Evolutionary conservation across 1,140 invertebrate genomes (phyloP), one percentile per base, ranked within the genome.

Genomic region (Manduca sexta): DNA sequence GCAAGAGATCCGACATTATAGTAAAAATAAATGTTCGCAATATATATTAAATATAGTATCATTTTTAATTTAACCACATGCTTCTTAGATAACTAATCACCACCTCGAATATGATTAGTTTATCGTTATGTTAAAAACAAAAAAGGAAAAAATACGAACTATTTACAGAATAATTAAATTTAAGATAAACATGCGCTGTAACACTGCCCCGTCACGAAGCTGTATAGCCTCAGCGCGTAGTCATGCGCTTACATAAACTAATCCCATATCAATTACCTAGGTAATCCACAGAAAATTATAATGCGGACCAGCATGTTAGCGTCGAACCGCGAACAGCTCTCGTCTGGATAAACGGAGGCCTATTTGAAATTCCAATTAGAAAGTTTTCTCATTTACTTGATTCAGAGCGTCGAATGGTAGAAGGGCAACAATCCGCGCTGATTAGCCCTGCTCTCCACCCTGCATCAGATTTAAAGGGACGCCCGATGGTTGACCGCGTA

Each of bases 281-380:
- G n/a, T n/a, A 56, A 57, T 56, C 55, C 47, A 35, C 38, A 49
- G 58, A 53, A 44, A 58, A 65, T 61, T 60, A 64, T 64, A 64
- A 58, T 60, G 53, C 52, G 48, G 52, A 37, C 41, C 44, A 56
- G 49, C 51, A 53, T 60, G 56, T 55, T 55, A 56, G 55, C 62
- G 48, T 52, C 51, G 65, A 62, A 67, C 53, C 67, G 65, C 67
- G 61, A 74, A 74, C 57, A 69, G 64, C 62, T 69, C 64, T 72
- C 70, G 63, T 74, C 65, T 66, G 69, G 67, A 71, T 75, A 76
- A 80, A 76, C 75, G 74, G 65, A 60, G 61, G 65, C 73, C 66
- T 73, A 77, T 81, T 84, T 81, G 77, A 84, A 84, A 82, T 84
- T 84, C 78, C 81, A 82, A 84, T 84, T 84, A 82, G 75, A 81